Evolutionary conservation across 2,113 vertebrate genomes (phyloP), one percentile per base, ranked within the genome.

Genomic region (Crotalus tigris): DNA sequence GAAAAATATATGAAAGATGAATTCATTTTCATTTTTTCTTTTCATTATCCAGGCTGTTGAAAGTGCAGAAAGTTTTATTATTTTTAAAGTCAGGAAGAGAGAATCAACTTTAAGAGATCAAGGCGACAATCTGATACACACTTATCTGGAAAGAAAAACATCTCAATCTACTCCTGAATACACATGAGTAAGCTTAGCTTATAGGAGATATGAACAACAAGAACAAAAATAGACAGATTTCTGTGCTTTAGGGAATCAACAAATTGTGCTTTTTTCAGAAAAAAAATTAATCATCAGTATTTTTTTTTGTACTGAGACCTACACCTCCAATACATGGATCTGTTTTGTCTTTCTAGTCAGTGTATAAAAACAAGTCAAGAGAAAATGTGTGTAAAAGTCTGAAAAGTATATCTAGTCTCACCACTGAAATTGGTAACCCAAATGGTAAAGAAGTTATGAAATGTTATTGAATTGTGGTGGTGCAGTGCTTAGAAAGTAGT

Each of bases 361-460:
- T 54, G 88, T 15, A 49, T 51, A 81, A 94, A 93, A 1, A 11
- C 23, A 26, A 12, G 39, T 64, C 26, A 51, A 92, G 3, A 64
- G 10, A 90, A 93, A 93, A 85, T 90, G 19, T 88, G 19, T 26
- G 17, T 49, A 55, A 88, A 75, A 53, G 13, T 55, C 87, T 49
- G 59, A 49, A 89, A 24, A 54, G 33, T 33, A 8, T 61, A 24
- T 53, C 87, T n/a, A 39, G 19, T 46, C 8, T 55, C 87, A 49
- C 87, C 85, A 89, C 23, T 88, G 21, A 87, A 26, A 44, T 15
- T 54, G 54, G 55, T 13, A 91, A 90, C 57, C 23, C 85, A 92
- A 51, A 91, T 90, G 91, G 21, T 87, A 51, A 93, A 95, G 13
- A 3, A 39, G 21, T 88, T 93, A 93, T 23, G 88, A 92, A 88